phyloP scores from a whole-genome alignment of 2,113 vertebrate genomes.

The Petrocephalus zakoni region DNA sequence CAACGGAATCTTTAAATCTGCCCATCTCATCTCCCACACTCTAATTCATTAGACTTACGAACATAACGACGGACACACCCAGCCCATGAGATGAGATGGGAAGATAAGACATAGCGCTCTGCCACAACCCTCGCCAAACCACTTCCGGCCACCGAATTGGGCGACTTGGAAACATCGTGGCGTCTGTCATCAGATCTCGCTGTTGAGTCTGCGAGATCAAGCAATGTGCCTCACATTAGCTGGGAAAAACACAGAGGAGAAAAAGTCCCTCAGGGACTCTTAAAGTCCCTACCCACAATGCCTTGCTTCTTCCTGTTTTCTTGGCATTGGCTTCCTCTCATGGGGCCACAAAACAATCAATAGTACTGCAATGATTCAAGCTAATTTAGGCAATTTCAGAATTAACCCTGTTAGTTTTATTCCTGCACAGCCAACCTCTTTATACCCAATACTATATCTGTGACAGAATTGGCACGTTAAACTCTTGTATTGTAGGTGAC shows the following conservation, averaged over 20 bases:
- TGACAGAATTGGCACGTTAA: neutral
- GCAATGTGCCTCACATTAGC: neutral
- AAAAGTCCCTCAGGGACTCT: neutral
- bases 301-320: slow-evolving; percentile 15
- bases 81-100: neutral
- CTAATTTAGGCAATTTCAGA: neutral
- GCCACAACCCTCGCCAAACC: neutral
- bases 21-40: neutral
- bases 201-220: neutral
- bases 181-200: neutral
- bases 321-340: slow-evolving; percentile 12
- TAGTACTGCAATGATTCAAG: slow-evolving; percentile 42
- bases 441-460: neutral
- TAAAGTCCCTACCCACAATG: slow-evolving; percentile 6
- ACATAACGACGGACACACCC: neutral
- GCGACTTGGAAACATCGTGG: neutral
- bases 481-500: neutral
- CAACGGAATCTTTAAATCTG: neutral
- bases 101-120: neutral
- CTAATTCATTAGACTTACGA: neutral
- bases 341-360: slow-evolving; percentile 29
- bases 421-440: neutral
- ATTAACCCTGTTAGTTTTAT: neutral
- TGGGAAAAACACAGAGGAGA: slow-evolving; percentile 8
- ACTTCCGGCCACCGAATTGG: neutral